Evolutionary conservation across 2,113 vertebrate species (phyloP), one percentile per base, ranked within the genome.

Genomic region (Probosciger aterrimus): DNA sequence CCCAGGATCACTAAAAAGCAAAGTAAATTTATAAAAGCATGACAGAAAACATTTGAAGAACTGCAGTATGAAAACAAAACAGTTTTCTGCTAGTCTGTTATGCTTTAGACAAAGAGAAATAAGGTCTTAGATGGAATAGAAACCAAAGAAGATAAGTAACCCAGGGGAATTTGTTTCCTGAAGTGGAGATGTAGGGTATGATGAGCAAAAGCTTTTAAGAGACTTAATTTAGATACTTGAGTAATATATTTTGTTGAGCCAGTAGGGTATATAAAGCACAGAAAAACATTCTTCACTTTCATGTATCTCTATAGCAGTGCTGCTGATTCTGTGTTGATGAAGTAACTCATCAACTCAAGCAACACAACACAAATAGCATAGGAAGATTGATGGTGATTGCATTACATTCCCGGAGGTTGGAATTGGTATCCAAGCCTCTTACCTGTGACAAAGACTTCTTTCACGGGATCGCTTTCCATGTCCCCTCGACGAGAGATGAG

Each of bases 381-480:
- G 67, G 20, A 65, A 55, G 35, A 39, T 0, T 82, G 46, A 39
- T 25, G 71, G 18, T 17, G 28, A 55, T 14, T 20, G 27, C 7
- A 53, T 9, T 44, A 18, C 43, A 50, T 23, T 41, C 33, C 47
- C 68, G 55, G 25, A 53, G 77, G 31, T n/a, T 74, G 88, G 44
- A 12, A 59, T 7, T 57, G 46, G 57, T 25, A 65, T 41, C 50
- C 43, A 71, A 39, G 68, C 52, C 33, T 41, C 31, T 87, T 70
- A 99, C 99, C 99, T 98, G 99, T 99, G 73, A 98, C 98, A 97
- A 99, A 99, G 49, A 97, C 98, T 82, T 98, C 98, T 35, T 96
- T 98, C 50, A 98, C 94, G 0, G 99, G 98, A 46, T 98, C 97
- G 5, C 99, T 99, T 20, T 93, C 92, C 98, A 98, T 98, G 44